Percentiles rank a stretch among this genome's conserved stretches.
Conservation (phyloP, 2,797 vertebrate species). For the Phoeniculus purpureus region DNA sequence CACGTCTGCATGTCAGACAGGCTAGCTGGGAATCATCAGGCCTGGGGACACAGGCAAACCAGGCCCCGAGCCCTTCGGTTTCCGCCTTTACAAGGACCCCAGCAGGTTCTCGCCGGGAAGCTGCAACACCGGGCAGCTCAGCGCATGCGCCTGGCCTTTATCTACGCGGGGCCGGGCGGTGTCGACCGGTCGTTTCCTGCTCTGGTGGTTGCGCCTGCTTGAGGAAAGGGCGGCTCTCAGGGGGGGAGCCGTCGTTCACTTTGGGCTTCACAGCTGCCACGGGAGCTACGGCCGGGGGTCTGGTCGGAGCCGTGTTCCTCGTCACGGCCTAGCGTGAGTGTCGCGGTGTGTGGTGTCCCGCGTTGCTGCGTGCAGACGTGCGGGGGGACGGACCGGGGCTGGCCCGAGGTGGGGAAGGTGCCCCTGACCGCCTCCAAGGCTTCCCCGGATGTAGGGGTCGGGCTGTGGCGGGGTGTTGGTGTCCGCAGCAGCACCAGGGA, state of each 20-base stretch:
- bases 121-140: no score
- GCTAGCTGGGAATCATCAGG: accelerated
- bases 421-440: no score
- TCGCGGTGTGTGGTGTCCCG: background rate
- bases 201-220: background rate
- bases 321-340: background rate
- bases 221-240: background rate
- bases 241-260: accelerated
- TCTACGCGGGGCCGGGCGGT: no score
- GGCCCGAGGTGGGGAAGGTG: background rate
- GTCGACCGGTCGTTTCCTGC: background rate
- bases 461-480: background rate
- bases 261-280: background rate
- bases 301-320: no score
- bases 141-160: no score
- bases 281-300: background rate
- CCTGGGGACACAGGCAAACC: no score
- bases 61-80: no score
- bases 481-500: background rate
- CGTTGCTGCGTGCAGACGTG: background rate
- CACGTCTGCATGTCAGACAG: background rate
- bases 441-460: background rate
- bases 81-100: no score
- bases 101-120: no score
- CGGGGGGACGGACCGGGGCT: accelerated